Evolutionary conservation across 2,888 invertebrate species (phyloP).

Genomic region (Ennomos erosarius): DNA sequence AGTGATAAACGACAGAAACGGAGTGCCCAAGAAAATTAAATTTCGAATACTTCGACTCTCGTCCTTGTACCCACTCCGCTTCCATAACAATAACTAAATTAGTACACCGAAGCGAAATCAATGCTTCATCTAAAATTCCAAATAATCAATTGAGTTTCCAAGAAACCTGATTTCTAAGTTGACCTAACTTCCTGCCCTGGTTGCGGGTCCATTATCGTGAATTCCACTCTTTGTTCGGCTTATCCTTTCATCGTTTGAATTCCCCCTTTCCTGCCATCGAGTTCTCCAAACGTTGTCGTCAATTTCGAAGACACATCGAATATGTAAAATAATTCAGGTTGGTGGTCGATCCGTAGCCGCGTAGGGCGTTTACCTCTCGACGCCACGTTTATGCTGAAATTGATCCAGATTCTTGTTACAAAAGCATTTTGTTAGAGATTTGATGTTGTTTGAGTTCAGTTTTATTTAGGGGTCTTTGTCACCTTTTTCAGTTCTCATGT

Average conservation of each 20-base stretch:
- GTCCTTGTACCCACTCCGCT: slow-evolving; percentile 1
- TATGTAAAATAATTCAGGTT: slow-evolving; percentile 62
- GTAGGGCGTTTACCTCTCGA: slow-evolving; percentile 60
- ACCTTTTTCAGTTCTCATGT: too few relatives aligned
- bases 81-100: neutral
- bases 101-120: too few relatives aligned
- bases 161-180: slow-evolving; percentile 20
- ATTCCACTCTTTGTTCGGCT: slow-evolving; percentile 24
- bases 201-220: slow-evolving; percentile 5
- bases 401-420: slow-evolving; percentile 47
- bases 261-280: slow-evolving; percentile 13
- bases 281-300: slow-evolving; percentile 25
- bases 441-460: neutral
- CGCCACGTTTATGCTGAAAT: slow-evolving; percentile 51
- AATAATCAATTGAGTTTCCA: neutral
- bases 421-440: slow-evolving; percentile 20
- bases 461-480: neutral
- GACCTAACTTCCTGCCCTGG: slow-evolving; percentile 14
- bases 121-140: neutral
- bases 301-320: slow-evolving; percentile 51
- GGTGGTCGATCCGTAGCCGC: slow-evolving; percentile 47
- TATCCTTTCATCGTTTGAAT: slow-evolving; percentile 21
- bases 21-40: slow-evolving; percentile 2
- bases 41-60: too few relatives aligned
- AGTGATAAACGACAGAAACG: slow-evolving; percentile 27